Evolutionary conservation across 92 coral and sea anemone genomes (phyloP).

Genomic region (Bergia puertoricense): DNA sequence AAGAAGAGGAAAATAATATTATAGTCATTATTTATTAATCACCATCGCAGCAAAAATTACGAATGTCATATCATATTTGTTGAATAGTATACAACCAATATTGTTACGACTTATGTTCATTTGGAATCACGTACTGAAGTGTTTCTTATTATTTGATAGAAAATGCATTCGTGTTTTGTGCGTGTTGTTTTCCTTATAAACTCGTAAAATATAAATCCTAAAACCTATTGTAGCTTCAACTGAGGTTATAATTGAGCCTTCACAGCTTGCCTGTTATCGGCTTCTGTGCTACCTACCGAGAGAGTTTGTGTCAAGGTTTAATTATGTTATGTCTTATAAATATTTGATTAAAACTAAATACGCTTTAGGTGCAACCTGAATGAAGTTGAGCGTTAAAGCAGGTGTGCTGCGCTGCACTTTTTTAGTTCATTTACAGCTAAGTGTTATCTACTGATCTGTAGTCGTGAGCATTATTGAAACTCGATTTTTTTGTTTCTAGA

Average conservation of each 20-base stretch:
- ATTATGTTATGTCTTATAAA: slow-evolving; percentile 6
- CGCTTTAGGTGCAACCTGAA: not conserved
- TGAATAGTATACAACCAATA: not conserved
- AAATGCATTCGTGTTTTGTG: not conserved
- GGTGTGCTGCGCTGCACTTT: not conserved
- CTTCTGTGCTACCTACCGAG: not conserved
- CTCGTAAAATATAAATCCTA: not conserved
- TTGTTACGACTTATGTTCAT: not conserved
- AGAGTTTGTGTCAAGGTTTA: not conserved
- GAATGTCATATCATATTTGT: not conserved
- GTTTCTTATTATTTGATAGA: not conserved
- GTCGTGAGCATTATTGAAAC: not conserved
- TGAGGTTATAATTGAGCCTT: not conserved
- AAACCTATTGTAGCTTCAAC: no score
- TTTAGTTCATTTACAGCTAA: slow-evolving; percentile 6
- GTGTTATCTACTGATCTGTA: not conserved
- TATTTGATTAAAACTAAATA: slow-evolving; percentile 29
- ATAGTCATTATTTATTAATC: slow-evolving; percentile 17
- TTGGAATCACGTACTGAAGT: not conserved
- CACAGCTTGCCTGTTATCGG: not conserved
- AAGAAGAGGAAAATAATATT: no score
- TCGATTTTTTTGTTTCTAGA: not conserved
- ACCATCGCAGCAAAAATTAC: not conserved
- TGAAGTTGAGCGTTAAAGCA: not conserved
- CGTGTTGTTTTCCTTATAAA: not conserved